phyloP scores from a whole-genome alignment of 2,113 vertebrate genomes.

The Eulacestoma nigropectus region DNA sequence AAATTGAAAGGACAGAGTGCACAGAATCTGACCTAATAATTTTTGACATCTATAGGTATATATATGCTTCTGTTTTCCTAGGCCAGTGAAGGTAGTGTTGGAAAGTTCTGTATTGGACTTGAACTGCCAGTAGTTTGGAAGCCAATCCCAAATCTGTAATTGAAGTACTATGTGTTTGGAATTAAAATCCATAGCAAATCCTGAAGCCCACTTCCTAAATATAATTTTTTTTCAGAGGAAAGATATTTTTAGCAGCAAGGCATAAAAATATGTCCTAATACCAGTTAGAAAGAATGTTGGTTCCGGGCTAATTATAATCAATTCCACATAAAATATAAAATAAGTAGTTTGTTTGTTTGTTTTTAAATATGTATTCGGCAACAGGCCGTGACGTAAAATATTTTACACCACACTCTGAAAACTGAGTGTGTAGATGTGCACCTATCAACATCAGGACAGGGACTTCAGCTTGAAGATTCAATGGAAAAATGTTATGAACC shows the following conservation, averaged over 20 bases:
- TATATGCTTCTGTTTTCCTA: neutral
- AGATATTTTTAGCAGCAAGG: neutral
- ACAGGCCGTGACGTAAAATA: neutral
- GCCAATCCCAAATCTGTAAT: neutral
- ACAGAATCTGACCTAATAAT: neutral
- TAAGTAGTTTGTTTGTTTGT: too few relatives aligned
- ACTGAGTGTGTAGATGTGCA: neutral
- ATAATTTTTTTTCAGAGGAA: neutral
- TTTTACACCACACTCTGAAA: neutral
- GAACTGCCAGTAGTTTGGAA: neutral
- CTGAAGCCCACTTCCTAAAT: neutral
- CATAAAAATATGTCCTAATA: neutral
- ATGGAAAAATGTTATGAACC: neutral
- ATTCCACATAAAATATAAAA: neutral
- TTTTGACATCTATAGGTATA: neutral
- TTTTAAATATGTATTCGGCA: neutral
- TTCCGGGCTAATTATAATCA: neutral
- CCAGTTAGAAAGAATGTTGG: neutral
- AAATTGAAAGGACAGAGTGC: neutral
- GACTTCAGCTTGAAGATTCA: neutral
- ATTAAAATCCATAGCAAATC: neutral
- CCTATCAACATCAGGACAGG: neutral
- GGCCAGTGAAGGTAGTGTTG: neutral
- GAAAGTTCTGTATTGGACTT: neutral
- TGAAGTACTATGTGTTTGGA: neutral